Evolutionary conservation across 2,113 vertebrate species (phyloP).

Genomic region (Henicopernis longicauda): DNA sequence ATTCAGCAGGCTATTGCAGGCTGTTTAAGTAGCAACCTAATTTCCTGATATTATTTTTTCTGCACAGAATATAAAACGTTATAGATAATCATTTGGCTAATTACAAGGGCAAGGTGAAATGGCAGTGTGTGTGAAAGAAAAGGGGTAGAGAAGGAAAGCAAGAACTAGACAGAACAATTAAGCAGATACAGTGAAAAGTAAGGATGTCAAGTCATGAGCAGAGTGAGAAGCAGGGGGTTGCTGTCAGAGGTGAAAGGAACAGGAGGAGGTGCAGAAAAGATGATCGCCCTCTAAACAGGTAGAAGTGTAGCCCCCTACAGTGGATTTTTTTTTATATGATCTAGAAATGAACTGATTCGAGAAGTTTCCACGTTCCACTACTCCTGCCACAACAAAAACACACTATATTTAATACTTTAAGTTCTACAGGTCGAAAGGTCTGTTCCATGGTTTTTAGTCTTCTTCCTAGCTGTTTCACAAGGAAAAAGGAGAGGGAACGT

Average conservation of each 20-base stretch:
- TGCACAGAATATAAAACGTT: background rate
- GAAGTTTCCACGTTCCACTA: background rate
- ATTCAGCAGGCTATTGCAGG: background rate
- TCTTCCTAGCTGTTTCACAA: background rate
- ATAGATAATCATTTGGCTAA: background rate
- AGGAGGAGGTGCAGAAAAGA: background rate
- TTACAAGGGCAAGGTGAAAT: background rate
- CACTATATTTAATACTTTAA: background rate
- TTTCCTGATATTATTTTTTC: conserved; percentile 13
- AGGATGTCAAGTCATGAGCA: background rate
- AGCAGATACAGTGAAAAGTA: background rate
- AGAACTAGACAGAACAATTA: background rate
- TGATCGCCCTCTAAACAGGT: background rate
- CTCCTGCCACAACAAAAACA: background rate
- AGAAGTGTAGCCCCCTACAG: background rate
- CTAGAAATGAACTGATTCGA: background rate
- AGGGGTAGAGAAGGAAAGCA: background rate
- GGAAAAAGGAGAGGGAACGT: background rate
- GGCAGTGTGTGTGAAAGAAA: background rate
- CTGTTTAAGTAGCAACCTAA: background rate
- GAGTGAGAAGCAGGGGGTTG: background rate
- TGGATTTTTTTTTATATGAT: background rate
- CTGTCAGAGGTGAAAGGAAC: background rate
- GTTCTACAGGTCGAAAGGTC: background rate
- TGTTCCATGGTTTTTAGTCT: background rate